Evolutionary conservation across 2,888 invertebrate genomes (phyloP), one percentile per base, ranked within the genome.

Genomic region (Creontiades dilutus): DNA sequence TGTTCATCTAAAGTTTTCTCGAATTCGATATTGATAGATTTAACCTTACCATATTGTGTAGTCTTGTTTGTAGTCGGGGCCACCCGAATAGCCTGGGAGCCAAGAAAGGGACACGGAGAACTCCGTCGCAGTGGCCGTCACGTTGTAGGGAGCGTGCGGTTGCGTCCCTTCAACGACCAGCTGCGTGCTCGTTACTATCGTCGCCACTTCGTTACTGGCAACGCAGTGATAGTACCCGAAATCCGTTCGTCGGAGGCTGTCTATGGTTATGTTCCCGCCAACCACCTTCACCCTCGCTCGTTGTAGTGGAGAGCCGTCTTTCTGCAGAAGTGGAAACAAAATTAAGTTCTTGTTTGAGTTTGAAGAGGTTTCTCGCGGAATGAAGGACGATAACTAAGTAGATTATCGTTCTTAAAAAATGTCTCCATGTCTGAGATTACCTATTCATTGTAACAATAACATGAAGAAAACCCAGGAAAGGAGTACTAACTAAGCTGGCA

Each of bases 151-250:
- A 76, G 99, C 98, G 94, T 99, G 99, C 19, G 99, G 99, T 93
- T 98, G 98, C 19, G 99, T 99, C 91, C 98, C 98, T 94, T 98
- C 97, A 92, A 98, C 97, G 92, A 98, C 97, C 91, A 98, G 94
- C 93, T 97, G 97, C 85, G 98, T 97, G 92, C 97, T 96, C 27
- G 97, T 96, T 90, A 98, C 96, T 93, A 99, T 96, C n/a, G 98
- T 98, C 78, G 98, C 98, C 92, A 99, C 98, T 94, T 98, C 98
- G 93, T 99, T 99, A 91, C 96, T 96, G 37, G 98, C 98, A 92
- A 98, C 97, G 94, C 99, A 99, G 94, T 99, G 98, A 93, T 99
- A 99, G 93, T 96, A 97, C 81, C 98, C 99, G 93, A 98, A 98
- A 94, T 99, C 99, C 91, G 97, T 96, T 80, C 98, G 95, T 13